These are phyloP conservation scores for Brachypodius melanocephalos DNA, from an alignment of 2,113 vertebrate genomes.

Conservation along the genomic window DNA sequence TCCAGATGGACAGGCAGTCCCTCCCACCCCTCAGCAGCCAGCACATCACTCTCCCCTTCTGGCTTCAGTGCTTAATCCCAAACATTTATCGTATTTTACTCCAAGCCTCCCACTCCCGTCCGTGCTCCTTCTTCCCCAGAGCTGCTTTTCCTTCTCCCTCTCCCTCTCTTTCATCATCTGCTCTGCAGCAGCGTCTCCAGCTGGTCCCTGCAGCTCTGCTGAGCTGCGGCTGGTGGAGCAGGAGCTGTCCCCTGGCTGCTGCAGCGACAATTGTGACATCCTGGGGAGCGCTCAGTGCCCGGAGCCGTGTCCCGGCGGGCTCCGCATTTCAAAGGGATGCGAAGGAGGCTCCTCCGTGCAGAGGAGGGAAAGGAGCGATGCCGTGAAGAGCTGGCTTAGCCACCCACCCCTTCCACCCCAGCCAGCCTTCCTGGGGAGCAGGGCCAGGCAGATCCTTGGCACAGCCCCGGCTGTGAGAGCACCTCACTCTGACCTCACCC, in stretches of 20 bases:
- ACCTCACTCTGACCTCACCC: not conserved
- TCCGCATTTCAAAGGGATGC: not conserved
- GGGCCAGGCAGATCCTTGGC: not conserved
- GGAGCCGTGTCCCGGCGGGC: not conserved
- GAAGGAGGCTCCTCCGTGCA: not conserved
- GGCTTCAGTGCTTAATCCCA: conserved; percentile 5
- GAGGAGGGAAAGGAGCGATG: rapidly evolving
- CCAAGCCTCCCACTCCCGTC: not conserved
- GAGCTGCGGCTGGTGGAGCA: not conserved
- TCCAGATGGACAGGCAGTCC: not conserved
- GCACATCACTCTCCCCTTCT: not conserved
- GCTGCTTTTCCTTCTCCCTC: not conserved
- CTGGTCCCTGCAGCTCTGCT: not conserved
- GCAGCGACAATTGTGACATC: not conserved
- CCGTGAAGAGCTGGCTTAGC: not conserved
- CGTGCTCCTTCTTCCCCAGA: not conserved
- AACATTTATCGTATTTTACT: conserved; percentile 5
- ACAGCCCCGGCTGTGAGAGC: not conserved
- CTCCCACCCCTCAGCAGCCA: not conserved
- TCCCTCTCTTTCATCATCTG: not conserved
- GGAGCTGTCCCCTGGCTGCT: not conserved
- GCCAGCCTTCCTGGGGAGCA: not conserved
- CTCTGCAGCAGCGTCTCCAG: not conserved
- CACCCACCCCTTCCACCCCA: not conserved
- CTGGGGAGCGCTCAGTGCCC: not conserved